phyloP scores from a whole-genome alignment of 2,888 invertebrate genomes.

The Conomelus anceps region DNA sequence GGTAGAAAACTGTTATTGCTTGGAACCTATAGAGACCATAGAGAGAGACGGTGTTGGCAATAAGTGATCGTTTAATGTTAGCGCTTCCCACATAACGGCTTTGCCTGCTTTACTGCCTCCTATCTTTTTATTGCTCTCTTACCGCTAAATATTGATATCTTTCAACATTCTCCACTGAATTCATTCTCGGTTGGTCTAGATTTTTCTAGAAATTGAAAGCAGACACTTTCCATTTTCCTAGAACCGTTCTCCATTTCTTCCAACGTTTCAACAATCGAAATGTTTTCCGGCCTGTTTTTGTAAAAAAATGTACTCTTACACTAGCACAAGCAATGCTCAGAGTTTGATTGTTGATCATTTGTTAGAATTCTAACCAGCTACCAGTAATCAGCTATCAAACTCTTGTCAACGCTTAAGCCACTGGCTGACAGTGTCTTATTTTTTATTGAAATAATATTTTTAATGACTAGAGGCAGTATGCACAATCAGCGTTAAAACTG shows the following conservation, averaged over 20 bases:
- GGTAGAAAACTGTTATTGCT: not conserved
- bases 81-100: not conserved
- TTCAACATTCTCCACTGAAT: not conserved
- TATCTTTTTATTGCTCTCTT: not conserved
- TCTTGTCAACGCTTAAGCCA: no score
- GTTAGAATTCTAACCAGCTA: no score
- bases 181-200: not conserved
- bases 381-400: no score
- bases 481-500: no score
- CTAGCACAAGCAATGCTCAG: no score
- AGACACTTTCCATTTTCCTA: not conserved
- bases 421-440: no score
- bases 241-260: no score
- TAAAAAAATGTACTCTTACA: no score
- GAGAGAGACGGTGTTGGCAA: not conserved
- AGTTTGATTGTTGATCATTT: no score
- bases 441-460: no score
- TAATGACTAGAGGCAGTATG: no score
- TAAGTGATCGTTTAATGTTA: not conserved
- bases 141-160: not conserved
- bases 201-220: not conserved
- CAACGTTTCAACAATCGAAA: not conserved
- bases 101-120: not conserved
- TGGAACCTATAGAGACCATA: not conserved
- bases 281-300: no score